Evolutionary conservation across 2,797 vertebrate genomes (phyloP), one percentile per base, ranked within the genome.

Genomic region (Heteromormyrus szaboi): DNA sequence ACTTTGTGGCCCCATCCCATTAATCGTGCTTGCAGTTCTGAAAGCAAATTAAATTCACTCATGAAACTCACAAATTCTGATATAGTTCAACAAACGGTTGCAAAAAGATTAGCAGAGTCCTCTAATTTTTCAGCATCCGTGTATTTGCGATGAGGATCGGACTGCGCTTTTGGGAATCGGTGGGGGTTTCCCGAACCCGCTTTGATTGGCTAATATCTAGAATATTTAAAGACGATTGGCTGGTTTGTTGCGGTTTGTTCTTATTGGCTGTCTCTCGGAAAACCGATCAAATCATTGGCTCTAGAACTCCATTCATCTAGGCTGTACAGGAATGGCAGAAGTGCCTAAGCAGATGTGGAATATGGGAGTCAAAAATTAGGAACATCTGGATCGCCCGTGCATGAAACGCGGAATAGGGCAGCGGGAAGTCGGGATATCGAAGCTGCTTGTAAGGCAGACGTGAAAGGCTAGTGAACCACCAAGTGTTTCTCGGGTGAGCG

Each of bases 291-390:
- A 89, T 0, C 91, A 95, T 95, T 95, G 94, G 95, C 14, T 6
- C 46, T 1, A 1, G 0, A 0, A 37, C 87, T 11, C 90, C 85
- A 87, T 88, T 88, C 48, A 81, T 83, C 88, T 91, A 72, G n/a
- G 90, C 91, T 89, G 90, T 88, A 90, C 87, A 88, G 89, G 88
- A 90, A 83, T 89, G 93, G 90, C 90, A 85, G 81, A 50, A 90
- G 50, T 88, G 2, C 92, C 92, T 89, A 92, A 94, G 93, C 95
- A 94, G 94, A 95, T 94, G 93, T 93, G 68, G 85, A 89, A 94
- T 93, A 95, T 95, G 93, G 93, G 91, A 93, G 90, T 92, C 91
- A 87, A 93, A 93, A 92, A 92, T 90, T 89, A 90, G 90, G 93
- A 92, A 92, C 94, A 93, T 94, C 93, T 94, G 94, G 92, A 91